Evolutionary conservation across 2,797 vertebrate genomes (phyloP), one percentile per base, ranked within the genome.

Genomic region (Eremophila alpestris): DNA sequence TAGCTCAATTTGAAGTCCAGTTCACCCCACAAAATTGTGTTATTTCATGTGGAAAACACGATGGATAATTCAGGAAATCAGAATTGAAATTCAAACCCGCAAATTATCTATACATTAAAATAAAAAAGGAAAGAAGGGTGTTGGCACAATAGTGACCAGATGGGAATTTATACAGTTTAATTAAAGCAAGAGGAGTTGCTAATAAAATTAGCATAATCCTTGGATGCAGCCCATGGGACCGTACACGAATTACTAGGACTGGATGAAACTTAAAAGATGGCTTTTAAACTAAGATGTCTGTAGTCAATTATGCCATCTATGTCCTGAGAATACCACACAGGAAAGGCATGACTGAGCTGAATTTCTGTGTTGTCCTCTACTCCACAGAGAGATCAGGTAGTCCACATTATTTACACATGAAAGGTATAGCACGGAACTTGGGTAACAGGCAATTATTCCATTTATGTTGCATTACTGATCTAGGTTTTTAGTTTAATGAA

Each of bases 141-240:
- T 93, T 95, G 76, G 94, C 89, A 95, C 67, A 92, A 97, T 62
- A 96, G 94, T 96, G 94, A 93, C 93, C 94, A 89, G 84, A 86
- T 95, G 95, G 94, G 95, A 96, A 97, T 95, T 92, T 59, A 41
- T 77, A 36, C 21, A 71, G 76, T 93, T 95, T 96, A 97, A 97
- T 96, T 97, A 97, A 94, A 89, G 76, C 27, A 91, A 83, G 76
- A 95, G 69, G 46, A 94, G 91, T 92, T 93, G 82, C 76, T 96
- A 97, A 94, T 94, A 95, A 95, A 95, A 96, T 95, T 96, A 95
- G 64, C 84, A 89, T 95, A 93, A 95, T 94, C 89, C 84, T 95
- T 83, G 79, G 69, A 89, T 92, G 24, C 62, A 91, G 82, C 94
- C 96, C 95, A 91, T 91, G 95, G 95, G 96, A 97, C 82, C 85